These are phyloP conservation scores for Knipowitschia caucasica DNA, from an alignment of 2,797 vertebrate genomes.

Conservation along the genomic window DNA sequence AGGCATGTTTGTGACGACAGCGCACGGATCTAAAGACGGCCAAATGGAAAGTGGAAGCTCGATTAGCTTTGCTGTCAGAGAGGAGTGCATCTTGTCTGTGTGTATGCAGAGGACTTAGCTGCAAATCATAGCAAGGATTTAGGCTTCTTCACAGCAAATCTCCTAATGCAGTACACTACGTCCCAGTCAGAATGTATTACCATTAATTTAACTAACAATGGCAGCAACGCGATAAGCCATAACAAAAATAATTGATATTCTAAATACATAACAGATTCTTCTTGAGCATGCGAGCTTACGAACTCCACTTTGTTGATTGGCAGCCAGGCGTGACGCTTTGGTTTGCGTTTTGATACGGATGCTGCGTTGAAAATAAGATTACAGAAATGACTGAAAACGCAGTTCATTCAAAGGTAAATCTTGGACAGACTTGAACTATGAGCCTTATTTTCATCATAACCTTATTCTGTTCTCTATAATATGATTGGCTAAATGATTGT, in stretches of 20 bases:
- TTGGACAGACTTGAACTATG: background rate
- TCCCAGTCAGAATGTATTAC: slow-evolving; percentile 50
- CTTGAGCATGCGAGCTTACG: slow-evolving; percentile 44
- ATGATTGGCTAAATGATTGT: background rate
- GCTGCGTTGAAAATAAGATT: background rate
- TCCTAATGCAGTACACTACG: slow-evolving; percentile 47
- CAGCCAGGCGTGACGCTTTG: slow-evolving; percentile 22
- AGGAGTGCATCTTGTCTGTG: slow-evolving; percentile 30
- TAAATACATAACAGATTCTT: slow-evolving; percentile 46
- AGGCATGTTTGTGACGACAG: slow-evolving; percentile 32
- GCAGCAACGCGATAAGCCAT: slow-evolving; percentile 43
- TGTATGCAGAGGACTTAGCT: slow-evolving; percentile 34
- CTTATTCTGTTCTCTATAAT: background rate
- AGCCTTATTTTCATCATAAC: too few relatives aligned
- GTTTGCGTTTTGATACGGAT: background rate
- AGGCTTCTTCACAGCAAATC: slow-evolving; percentile 51
- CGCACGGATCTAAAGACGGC: slow-evolving; percentile 32
- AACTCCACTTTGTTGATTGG: slow-evolving; percentile 56
- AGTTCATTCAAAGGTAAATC: background rate
- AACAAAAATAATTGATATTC: slow-evolving; percentile 59
- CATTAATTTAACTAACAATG: slow-evolving; percentile 46
- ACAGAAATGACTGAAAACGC: background rate
- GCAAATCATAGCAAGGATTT: slow-evolving; percentile 42
- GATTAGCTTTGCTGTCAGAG: slow-evolving; percentile 44
- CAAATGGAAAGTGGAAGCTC: slow-evolving; percentile 40